Conservation (phyloP, 2,113 vertebrate genomes). For the Potamarius usumacintae region DNA sequence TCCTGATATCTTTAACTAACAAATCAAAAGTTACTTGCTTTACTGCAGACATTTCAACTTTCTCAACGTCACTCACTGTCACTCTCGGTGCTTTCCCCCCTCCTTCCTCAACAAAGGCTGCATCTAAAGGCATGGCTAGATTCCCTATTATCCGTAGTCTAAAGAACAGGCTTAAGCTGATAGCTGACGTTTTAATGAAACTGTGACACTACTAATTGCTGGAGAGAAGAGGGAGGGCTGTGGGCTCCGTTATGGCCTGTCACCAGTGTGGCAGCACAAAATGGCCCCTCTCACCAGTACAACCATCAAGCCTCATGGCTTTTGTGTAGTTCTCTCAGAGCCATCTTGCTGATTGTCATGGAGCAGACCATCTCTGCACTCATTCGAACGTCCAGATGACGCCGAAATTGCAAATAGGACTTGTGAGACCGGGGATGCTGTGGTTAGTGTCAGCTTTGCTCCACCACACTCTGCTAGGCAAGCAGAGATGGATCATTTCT, state of each 20-base stretch:
- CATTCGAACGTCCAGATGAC: constrained; percentile 19
- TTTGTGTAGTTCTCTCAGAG: constrained; percentile 6
- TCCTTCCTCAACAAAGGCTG: constrained; percentile 29
- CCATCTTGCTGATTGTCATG: background rate
- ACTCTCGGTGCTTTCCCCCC: background rate
- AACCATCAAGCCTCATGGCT: constrained; percentile 1
- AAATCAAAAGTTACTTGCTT: background rate
- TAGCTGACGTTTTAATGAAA: constrained; percentile 81
- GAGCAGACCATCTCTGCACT: background rate
- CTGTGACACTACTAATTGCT: constrained; percentile 81
- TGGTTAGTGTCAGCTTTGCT: constrained; percentile 30
- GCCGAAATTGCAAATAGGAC: constrained; percentile 38
- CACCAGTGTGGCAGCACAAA: constrained; percentile 51
- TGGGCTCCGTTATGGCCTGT: constrained; percentile 66
- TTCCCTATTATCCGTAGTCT: constrained; percentile 46
- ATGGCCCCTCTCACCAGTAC: constrained; percentile 6
- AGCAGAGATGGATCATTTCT: constrained; percentile 27
- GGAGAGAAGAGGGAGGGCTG: constrained; percentile 62
- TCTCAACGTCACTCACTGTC: constrained; percentile 20
- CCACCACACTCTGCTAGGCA: constrained; percentile 11
- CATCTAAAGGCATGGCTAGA: constrained; percentile 33
- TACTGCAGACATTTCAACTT: background rate
- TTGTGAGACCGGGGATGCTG: constrained; percentile 15
- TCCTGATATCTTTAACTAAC: background rate
- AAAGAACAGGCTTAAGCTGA: constrained; percentile 58